Percentiles rank a stretch among this genome's conserved stretches.
Conservation (phyloP, 2,888 invertebrate genomes). For the Choreutis nemorana region DNA sequence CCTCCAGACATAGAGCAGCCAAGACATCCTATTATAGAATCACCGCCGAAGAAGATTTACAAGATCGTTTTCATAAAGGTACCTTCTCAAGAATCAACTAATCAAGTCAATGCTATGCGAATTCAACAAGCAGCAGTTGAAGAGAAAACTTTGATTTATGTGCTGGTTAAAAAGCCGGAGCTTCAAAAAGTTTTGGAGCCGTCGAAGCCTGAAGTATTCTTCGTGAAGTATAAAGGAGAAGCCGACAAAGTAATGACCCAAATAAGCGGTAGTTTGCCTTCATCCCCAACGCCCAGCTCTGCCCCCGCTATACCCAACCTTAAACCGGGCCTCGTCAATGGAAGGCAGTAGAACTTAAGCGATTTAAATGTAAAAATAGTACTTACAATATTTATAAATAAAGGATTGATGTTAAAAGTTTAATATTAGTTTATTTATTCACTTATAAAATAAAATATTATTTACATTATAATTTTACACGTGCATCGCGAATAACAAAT, state of each 20-base stretch:
- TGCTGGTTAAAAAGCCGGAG: slow-evolving; percentile 75
- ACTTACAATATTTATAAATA: neutral
- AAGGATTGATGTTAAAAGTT: too few relatives aligned
- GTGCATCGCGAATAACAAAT: too few relatives aligned
- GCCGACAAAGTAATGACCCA: slow-evolving; percentile 11
- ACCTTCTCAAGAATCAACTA: slow-evolving; percentile 68
- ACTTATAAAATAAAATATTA: too few relatives aligned
- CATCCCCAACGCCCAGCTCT: slow-evolving; percentile 10
- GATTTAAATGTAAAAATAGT: neutral
- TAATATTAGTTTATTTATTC: too few relatives aligned
- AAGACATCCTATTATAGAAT: slow-evolving; percentile 29
- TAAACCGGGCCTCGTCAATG: slow-evolving; percentile 18
- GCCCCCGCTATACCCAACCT: slow-evolving; percentile 12
- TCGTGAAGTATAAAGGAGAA: slow-evolving; percentile 66
- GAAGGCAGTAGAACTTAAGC: too few relatives aligned
- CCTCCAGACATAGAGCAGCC: slow-evolving; percentile 72
- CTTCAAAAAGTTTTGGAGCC: slow-evolving; percentile 35
- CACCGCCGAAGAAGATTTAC: slow-evolving; percentile 71
- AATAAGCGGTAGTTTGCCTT: slow-evolving; percentile 13
- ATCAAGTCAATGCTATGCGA: slow-evolving; percentile 33
- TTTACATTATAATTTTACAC: too few relatives aligned
- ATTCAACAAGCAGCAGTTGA: slow-evolving; percentile 67
- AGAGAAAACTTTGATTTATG: slow-evolving; percentile 77
- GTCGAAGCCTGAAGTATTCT: slow-evolving; percentile 75
- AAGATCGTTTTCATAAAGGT: slow-evolving; percentile 82